Evolutionary conservation across 2,888 invertebrate species (phyloP), one percentile per base, ranked within the genome.

Genomic region (Helicoverpa assulta): DNA sequence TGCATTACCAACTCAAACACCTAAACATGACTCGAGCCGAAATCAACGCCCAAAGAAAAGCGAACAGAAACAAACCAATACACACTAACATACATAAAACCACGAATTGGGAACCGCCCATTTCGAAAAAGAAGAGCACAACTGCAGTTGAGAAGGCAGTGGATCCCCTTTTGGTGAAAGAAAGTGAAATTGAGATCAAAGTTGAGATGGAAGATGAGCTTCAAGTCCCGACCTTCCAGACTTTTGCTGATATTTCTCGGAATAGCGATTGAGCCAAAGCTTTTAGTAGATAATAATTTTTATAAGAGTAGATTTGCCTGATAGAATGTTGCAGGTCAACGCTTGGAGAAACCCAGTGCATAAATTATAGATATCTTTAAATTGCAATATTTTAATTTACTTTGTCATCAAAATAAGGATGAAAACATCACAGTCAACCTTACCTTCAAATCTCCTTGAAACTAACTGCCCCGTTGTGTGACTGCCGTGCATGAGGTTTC

Each of bases 1-100:
- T 90, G 0, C 91, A 91, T 74, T 88, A 83, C 33, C 85, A 91
- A 47, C 70, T 90, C 4, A 88, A 88, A 47, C 91, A 91, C 12
- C 66, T 91, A 0, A 85, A 91, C 73, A 83, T 82, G 91, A 90
- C 91, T 0, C 64, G 90, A 1, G 90, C 88, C 0, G 76, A 91
- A 33, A 88, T 91, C n/a, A 86, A 85, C 4, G 86, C 83, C 0
- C 79, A 87, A 18, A 80, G 82, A 12, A 84, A 80, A 33, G 66
- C 80, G 1, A 87, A 86, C 26, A 72, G 76, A 21, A 67, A 71
- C 1, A 62, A 58, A 40, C 52, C 69, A 0, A 55, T 70, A 16
- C 69, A 70, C 18, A 78, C 75, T 21, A 80, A 75, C 33, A 81
- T 76, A 8, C 70, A 73, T 5, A 67, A 37, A 0, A 67, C 26